These are phyloP conservation scores for Paedocypris micromegethes DNA, from an alignment of 2,797 vertebrate genomes.

Conservation along the genomic window DNA sequence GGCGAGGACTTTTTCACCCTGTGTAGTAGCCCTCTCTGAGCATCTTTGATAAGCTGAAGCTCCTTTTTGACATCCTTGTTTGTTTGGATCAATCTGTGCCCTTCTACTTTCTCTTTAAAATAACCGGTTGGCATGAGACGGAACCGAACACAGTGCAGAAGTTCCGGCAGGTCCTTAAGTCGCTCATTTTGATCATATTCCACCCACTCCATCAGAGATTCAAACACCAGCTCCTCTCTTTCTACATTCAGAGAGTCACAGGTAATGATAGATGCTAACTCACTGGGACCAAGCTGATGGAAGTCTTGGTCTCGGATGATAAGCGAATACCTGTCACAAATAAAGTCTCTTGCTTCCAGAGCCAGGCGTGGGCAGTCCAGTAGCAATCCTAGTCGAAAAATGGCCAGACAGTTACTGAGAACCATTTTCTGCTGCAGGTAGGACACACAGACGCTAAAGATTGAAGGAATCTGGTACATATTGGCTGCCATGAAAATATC, in stretches of 20 bases:
- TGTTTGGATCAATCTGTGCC: constrained; percentile 70
- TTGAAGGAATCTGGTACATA: constrained; percentile 97
- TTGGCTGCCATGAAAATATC: constrained; percentile 92
- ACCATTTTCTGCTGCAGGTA: constrained; percentile 90
- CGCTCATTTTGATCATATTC: constrained; percentile 67
- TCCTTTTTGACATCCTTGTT: constrained; percentile 84
- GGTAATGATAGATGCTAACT: constrained; percentile 87
- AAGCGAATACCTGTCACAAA: constrained; percentile 82
- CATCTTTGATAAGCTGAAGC: constrained; percentile 85
- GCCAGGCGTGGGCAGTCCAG: constrained; percentile 87
- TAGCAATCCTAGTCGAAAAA: constrained; percentile 88
- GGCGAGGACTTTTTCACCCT: constrained; percentile 63
- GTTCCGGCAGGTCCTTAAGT: constrained; percentile 73
- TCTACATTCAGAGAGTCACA: constrained; percentile 84
- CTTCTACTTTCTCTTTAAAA: constrained; percentile 82
- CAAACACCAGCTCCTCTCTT: constrained; percentile 86
- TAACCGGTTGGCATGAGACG: constrained; percentile 81
- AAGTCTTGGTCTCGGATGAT: constrained; percentile 87
- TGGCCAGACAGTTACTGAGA: constrained; percentile 90
- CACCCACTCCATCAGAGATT: constrained; percentile 89
- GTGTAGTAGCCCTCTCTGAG: constrained; percentile 76
- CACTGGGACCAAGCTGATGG: constrained; percentile 78
- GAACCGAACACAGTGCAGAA: constrained; percentile 90
- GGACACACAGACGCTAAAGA: constrained; percentile 93
- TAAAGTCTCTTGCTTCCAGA: constrained; percentile 81